phyloP scores from a whole-genome alignment of 1,140 invertebrate genomes.

The Oryctes rhinoceros region DNA sequence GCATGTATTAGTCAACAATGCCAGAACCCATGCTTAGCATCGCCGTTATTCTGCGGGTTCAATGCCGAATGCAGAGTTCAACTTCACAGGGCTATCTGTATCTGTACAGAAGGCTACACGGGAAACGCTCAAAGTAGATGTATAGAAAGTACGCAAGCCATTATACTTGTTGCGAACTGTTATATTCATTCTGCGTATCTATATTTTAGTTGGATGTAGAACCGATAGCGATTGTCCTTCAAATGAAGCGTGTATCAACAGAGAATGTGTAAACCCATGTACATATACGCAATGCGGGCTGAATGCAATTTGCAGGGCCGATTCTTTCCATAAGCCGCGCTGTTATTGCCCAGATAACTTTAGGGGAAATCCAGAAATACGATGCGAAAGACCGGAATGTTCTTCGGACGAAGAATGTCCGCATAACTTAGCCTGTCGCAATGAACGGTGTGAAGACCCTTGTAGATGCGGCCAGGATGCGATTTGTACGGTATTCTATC shows the following conservation, averaged over 20 bases:
- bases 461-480: conserved; percentile 78
- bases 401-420: conserved; percentile 76
- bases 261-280: conserved; percentile 85
- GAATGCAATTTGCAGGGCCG: conserved; percentile 79
- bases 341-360: conserved; percentile 82
- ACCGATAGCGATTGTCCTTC: conserved; percentile 84
- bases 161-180: background rate
- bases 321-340: conserved; percentile 75
- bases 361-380: conserved; percentile 77
- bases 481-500: conserved; percentile 78
- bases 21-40: conserved; percentile 76
- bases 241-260: conserved; percentile 84
- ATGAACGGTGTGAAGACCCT: conserved; percentile 79
- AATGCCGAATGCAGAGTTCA: conserved; percentile 85
- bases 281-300: conserved; percentile 81
- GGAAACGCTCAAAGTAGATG: conserved; percentile 85
- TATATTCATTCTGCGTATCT: background rate
- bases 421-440: conserved; percentile 76
- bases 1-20: conserved; percentile 83
- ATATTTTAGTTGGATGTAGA: conserved; percentile 79
- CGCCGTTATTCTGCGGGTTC: conserved; percentile 74
- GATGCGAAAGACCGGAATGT: conserved; percentile 83
- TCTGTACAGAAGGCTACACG: conserved; percentile 83
- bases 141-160: conserved; percentile 69
- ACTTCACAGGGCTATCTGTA: conserved; percentile 83